Percentiles rank a stretch among this genome's conserved stretches.
Evolutionary conservation across 2,797 vertebrate genomes (phyloP).

Genomic region (Acipenser ruthenus): DNA sequence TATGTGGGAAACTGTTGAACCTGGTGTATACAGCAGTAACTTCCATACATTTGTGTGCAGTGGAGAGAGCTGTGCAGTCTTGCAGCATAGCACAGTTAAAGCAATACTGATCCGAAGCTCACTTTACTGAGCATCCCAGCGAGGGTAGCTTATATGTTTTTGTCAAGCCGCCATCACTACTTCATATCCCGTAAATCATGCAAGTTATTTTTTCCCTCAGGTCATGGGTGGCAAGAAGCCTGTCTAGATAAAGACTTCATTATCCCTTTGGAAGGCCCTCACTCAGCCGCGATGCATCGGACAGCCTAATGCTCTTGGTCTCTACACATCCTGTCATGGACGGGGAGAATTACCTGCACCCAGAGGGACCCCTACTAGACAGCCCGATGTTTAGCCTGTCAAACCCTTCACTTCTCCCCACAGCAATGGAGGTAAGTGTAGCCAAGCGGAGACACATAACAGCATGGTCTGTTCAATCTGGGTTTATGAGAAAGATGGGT

Average conservation of each 20-base stretch:
- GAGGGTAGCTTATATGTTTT: no score
- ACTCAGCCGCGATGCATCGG: slow-evolving; percentile 17
- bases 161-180: neutral
- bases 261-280: neutral
- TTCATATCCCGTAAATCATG: neutral
- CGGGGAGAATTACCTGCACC: slow-evolving; percentile 72
- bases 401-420: slow-evolving; percentile 27
- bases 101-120: no score
- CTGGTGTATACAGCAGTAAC: no score
- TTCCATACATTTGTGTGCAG: no score
- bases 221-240: slow-evolving; percentile 18
- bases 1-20: no score
- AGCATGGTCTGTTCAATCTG: no score
- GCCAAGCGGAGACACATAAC: no score
- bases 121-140: no score
- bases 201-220: slow-evolving; percentile 4
- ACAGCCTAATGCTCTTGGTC: slow-evolving; percentile 73
- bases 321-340: slow-evolving; percentile 80
- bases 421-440: slow-evolving; percentile 46
- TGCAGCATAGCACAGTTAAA: no score
- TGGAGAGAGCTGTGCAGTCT: no score
- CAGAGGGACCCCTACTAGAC: slow-evolving; percentile 60
- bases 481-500: no score
- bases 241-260: neutral
- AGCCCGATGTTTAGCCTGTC: slow-evolving; percentile 48